Evolutionary conservation across 2,113 vertebrate species (phyloP).

Genomic region (Cynocephalus volans): DNA sequence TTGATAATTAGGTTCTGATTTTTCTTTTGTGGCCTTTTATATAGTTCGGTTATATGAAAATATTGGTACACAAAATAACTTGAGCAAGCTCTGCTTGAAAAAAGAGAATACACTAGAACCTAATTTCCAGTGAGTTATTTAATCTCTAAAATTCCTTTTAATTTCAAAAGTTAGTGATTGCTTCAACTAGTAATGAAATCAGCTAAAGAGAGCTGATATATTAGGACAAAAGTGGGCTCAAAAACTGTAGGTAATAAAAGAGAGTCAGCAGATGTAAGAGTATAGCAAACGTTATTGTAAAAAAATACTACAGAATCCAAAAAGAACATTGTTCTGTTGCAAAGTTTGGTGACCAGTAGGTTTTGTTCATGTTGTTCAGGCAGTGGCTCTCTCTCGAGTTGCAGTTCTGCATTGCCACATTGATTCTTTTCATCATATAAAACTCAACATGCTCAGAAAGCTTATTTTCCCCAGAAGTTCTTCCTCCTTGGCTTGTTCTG

Average conservation of each 20-base stretch:
- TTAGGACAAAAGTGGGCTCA: neutral
- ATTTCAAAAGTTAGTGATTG: constrained; percentile 26
- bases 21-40: neutral
- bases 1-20: constrained; percentile 9
- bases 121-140: neutral
- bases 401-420: neutral
- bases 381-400: neutral
- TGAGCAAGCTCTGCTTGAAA: constrained; percentile 20
- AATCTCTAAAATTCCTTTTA: constrained; percentile 49
- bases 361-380: neutral
- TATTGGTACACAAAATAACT: constrained; percentile 20
- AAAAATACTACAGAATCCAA: neutral
- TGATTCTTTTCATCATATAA: neutral
- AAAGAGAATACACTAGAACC: neutral
- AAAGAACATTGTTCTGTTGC: neutral
- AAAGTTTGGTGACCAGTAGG: neutral
- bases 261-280: neutral
- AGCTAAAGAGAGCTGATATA: neutral
- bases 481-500: neutral
- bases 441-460: neutral
- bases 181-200: neutral
- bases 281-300: neutral
- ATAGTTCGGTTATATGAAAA: neutral
- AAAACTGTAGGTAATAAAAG: neutral
- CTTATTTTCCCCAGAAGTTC: neutral